These are phyloP conservation scores for Notocelia uddmanniana DNA, from an alignment of 2,888 invertebrate species.

Conservation along the genomic window DNA sequence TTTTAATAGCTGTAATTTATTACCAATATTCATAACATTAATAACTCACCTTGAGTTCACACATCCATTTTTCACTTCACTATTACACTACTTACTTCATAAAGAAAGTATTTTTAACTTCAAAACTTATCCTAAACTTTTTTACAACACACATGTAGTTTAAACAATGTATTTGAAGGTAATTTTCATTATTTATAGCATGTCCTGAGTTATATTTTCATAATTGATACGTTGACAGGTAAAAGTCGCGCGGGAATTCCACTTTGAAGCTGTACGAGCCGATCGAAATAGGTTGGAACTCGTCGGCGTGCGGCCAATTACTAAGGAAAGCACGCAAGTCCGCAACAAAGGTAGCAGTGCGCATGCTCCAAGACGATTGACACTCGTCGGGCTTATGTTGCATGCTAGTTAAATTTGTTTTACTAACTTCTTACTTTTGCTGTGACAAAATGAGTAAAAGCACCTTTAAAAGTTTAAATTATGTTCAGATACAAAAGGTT, in stretches of 20 bases:
- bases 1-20: no score
- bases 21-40: no score
- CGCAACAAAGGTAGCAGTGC: slow-evolving; percentile 63
- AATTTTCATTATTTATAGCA: slow-evolving; percentile 17
- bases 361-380: slow-evolving; percentile 77
- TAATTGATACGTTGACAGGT: slow-evolving; percentile 54
- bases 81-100: slow-evolving; percentile 39
- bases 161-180: slow-evolving; percentile 5
- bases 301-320: slow-evolving; percentile 77
- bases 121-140: slow-evolving; percentile 52
- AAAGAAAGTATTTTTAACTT: slow-evolving; percentile 31
- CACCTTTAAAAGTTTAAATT: no score
- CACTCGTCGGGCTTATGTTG: slow-evolving; percentile 68
- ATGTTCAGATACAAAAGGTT: no score
- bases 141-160: slow-evolving; percentile 27
- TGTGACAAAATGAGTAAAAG: slow-evolving; percentile 53
- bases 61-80: slow-evolving; percentile 44
- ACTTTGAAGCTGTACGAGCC: slow-evolving; percentile 51
- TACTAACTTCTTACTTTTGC: slow-evolving; percentile 80
- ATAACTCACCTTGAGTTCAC: slow-evolving; percentile 39
- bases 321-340: slow-evolving; percentile 72
- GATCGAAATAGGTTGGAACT: slow-evolving; percentile 54
- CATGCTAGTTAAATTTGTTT: slow-evolving; percentile 71
- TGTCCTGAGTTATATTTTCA: slow-evolving; percentile 46
- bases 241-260: slow-evolving; percentile 54